phyloP scores from a whole-genome alignment of 2,113 vertebrate genomes.

The Epinephelus lanceolatus region DNA sequence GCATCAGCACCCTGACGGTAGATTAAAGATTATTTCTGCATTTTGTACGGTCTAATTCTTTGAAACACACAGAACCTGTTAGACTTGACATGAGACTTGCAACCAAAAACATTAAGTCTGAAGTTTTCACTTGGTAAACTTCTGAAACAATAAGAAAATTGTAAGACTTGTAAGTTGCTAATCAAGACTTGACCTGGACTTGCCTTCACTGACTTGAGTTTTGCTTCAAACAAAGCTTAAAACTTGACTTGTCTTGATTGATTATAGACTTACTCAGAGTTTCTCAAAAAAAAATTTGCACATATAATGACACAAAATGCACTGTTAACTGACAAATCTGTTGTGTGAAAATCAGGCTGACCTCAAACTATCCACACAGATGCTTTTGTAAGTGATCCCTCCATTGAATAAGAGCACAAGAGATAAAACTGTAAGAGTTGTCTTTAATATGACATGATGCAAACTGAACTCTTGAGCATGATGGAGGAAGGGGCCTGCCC shows the following conservation, averaged over 20 bases:
- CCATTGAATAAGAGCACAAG: neutral
- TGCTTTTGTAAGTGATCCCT: constrained; percentile 6
- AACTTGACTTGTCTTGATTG: no score
- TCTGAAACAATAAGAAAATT: neutral
- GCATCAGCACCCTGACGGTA: neutral
- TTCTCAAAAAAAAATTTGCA: neutral
- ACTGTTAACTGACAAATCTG: neutral
- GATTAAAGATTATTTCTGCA: neutral
- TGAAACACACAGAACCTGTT: neutral
- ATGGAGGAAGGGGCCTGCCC: neutral
- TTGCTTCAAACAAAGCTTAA: no score
- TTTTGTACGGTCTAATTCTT: neutral
- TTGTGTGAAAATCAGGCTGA: neutral
- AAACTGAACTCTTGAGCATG: constrained; percentile 1
- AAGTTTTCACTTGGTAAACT: neutral
- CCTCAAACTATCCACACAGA: constrained; percentile 17
- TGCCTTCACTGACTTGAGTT: neutral
- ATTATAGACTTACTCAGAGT: neutral
- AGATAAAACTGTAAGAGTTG: neutral
- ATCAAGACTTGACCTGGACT: neutral
- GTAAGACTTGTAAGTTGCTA: neutral
- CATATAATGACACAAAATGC: neutral
- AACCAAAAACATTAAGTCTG: neutral
- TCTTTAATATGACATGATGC: neutral
- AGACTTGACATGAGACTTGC: neutral